phyloP scores from a whole-genome alignment of 2,113 vertebrate species.

The Podocnemis expansa region DNA sequence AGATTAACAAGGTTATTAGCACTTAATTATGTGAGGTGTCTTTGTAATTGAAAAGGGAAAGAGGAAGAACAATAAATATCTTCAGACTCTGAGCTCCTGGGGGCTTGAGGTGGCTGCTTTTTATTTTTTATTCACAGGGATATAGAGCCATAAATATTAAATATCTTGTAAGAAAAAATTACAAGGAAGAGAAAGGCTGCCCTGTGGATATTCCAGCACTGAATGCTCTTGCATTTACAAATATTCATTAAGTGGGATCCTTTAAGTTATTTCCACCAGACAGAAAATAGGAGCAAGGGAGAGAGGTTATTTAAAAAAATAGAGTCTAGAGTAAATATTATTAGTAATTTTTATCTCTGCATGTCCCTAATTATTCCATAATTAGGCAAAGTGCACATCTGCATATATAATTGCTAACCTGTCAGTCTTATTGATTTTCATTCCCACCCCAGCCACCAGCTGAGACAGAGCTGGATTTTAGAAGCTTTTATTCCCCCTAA shows the following conservation, averaged over 20 bases:
- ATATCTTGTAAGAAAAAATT: slow-evolving; percentile 7
- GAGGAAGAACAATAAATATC: slow-evolving; percentile 52
- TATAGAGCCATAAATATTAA: slow-evolving; percentile 66
- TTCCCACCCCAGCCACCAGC: background rate
- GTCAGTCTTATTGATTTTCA: background rate
- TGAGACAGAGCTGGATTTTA: rapidly evolving
- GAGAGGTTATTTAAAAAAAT: slow-evolving; percentile 20
- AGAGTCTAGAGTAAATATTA: slow-evolving; percentile 51
- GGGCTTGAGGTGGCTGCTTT: slow-evolving; percentile 9
- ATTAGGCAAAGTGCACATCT: slow-evolving; percentile 33
- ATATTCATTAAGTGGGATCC: slow-evolving; percentile 65
- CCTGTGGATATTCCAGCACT: slow-evolving; percentile 24
- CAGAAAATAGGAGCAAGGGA: background rate
- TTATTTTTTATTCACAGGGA: background rate
- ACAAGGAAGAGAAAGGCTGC: slow-evolving; percentile 28
- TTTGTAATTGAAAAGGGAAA: slow-evolving; percentile 74
- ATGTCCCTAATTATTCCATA: slow-evolving; percentile 35
- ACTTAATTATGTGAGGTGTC: slow-evolving; percentile 74
- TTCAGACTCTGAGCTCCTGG: slow-evolving; percentile 46
- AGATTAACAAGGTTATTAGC: slow-evolving; percentile 78
- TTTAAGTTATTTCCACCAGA: slow-evolving; percentile 36
- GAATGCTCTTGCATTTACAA: slow-evolving; percentile 59
- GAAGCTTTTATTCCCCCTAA: background rate
- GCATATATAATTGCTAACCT: slow-evolving; percentile 49
- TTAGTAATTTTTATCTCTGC: slow-evolving; percentile 60